Base-by-base conservation (phyloP, 2,888 invertebrate genomes). In the Myopa testacea region DNA sequence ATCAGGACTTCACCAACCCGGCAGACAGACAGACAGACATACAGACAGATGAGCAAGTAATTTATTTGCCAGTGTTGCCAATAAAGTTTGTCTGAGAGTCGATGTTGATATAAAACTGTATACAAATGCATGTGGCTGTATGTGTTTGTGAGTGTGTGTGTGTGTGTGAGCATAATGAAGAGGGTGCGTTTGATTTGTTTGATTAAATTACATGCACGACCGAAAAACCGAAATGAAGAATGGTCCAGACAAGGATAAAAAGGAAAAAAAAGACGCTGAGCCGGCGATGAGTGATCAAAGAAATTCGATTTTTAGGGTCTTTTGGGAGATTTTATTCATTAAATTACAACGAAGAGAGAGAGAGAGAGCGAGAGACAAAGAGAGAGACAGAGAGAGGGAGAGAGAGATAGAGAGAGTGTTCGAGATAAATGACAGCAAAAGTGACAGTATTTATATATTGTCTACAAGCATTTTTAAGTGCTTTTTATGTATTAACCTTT, bases 141-240 rank as follows among this genome's bases (percentile, higher is more conserved):
- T 26, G 26, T 26, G 26, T 26, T 2, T 26, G 26, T 26, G 26
- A 26, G 26, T 26, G 26, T 62, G 38, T 37, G 65, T 38, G 10
- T 37, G 73, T 60, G 10, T 16, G 45, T 63, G 63, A 10, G 73
- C 16, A 52, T 71, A 38, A 50, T 50, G 45, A 76, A 71, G 76
- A 67, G 75, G 78, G 78, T 77, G 77, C 71, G 67, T 77, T 79
- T 78, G 78, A 78, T 80, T 81, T 79, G 80, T 79, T 80, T 81
- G 81, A 81, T 81, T 81, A 78, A 80, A 81, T 80, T 80, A 80
- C 80, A 80, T 71, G 79, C 79, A 63, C 68, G 76, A 78, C 55
- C 75, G 72, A 40, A 68, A 26, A 68, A 16, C 58, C 65, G 34
- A 60, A 26, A 50, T 68, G 67, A 38, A 14, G 50, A 50, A 14